These are phyloP conservation scores for Melinaea menophilus DNA, from an alignment of 2,888 invertebrate genomes.

Conservation along the genomic window DNA sequence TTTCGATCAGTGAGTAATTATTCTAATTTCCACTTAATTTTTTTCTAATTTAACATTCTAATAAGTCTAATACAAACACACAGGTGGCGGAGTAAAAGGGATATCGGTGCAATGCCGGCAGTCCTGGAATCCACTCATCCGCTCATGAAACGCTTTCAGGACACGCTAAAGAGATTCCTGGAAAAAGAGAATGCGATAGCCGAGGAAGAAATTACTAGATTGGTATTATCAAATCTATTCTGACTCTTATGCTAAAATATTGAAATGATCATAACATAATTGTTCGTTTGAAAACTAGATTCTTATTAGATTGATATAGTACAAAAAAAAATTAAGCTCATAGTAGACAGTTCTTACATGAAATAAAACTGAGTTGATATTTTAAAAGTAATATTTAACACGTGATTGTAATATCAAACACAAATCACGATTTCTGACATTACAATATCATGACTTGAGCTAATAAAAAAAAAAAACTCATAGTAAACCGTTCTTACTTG, in stretches of 20 bases:
- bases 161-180: constrained; percentile 81
- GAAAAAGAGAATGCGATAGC: constrained; percentile 80
- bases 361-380: too few species aligned
- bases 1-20: constrained; percentile 51
- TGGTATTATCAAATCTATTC: constrained; percentile 61
- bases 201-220: constrained; percentile 81
- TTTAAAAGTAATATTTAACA: too few species aligned
- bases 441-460: too few species aligned
- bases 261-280: too few species aligned
- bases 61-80: not conserved
- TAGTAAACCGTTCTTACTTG: too few species aligned
- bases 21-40: too few species aligned
- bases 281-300: too few species aligned
- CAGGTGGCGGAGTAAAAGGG: constrained; percentile 61
- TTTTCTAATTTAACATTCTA: not conserved
- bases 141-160: constrained; percentile 84
- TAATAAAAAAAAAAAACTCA: too few species aligned
- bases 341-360: too few species aligned
- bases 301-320: too few species aligned
- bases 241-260: not conserved
- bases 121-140: constrained; percentile 85
- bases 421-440: not conserved
- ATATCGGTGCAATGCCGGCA: constrained; percentile 63
- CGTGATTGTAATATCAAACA: too few species aligned
- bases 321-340: too few species aligned